Percentiles rank a stretch among this genome's conserved stretches.
These are phyloP conservation scores for Phylloscopus whistleri DNA, from an alignment of 2,113 vertebrate genomes.

Conservation along the genomic window DNA sequence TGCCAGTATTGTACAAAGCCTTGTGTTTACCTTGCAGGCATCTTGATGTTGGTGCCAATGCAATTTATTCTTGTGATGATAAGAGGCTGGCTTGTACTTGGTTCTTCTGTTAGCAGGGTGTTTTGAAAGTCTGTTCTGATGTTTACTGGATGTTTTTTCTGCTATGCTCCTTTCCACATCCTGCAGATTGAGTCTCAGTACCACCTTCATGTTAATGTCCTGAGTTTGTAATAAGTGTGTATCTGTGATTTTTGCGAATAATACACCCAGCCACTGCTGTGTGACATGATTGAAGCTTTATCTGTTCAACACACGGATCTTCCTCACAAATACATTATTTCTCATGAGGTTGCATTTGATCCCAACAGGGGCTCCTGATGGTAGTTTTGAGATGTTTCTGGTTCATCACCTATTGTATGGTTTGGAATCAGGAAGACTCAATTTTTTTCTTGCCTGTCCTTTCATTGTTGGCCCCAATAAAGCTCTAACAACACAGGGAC, in stretches of 20 bases:
- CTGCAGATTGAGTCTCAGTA: constrained; percentile 8
- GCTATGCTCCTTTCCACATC: constrained; percentile 2
- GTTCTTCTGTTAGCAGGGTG: constrained; percentile 43
- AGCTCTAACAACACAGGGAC: neutral
- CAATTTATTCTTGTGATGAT: constrained; percentile 62
- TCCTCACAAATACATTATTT: constrained; percentile 27
- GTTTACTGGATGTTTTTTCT: constrained; percentile 32
- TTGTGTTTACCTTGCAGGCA: constrained; percentile 59
- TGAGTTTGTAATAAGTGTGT: neutral
- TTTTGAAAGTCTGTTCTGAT: constrained; percentile 59
- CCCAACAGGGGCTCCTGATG: neutral
- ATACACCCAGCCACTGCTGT: constrained; percentile 5
- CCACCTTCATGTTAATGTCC: constrained; percentile 25
- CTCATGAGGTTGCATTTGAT: constrained; percentile 22
- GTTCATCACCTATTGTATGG: neutral
- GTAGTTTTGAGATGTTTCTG: neutral
- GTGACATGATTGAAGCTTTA: constrained; percentile 40
- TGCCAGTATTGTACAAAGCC: constrained; percentile 54
- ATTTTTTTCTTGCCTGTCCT: neutral
- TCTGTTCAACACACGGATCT: constrained; percentile 14
- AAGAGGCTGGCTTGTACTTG: constrained; percentile 46
- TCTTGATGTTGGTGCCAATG: constrained; percentile 59
- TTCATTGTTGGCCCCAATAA: neutral
- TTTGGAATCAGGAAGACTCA: neutral
- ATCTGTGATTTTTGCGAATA: constrained; percentile 26